These are phyloP conservation scores for Cryptocephalus moraei DNA, from an alignment of 2,888 invertebrate species.

Conservation along the genomic window DNA sequence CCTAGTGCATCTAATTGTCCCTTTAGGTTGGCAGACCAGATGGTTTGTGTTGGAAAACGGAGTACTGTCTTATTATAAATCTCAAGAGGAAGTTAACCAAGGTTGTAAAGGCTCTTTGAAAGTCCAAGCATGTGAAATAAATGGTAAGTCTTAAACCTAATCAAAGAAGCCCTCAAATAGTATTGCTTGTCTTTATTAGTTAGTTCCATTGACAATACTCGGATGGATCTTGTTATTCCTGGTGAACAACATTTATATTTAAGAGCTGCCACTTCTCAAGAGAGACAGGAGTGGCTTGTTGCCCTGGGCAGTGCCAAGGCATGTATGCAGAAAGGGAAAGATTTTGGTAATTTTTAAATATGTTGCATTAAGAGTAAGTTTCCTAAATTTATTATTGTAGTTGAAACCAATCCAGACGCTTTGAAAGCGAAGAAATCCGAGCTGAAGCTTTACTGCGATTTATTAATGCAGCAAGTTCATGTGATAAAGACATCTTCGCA, in stretches of 20 bases:
- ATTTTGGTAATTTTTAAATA: slow-evolving; percentile 8
- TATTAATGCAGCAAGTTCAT: slow-evolving; percentile 77
- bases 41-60: slow-evolving; percentile 78
- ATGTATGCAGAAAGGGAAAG: slow-evolving; percentile 29
- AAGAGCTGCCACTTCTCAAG: slow-evolving; percentile 64
- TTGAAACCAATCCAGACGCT: slow-evolving; percentile 46
- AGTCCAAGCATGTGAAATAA: slow-evolving; percentile 73
- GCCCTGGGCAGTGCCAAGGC: slow-evolving; percentile 73
- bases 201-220: slow-evolving; percentile 56
- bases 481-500: slow-evolving; percentile 52
- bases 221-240: slow-evolving; percentile 70
- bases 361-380: neutral
- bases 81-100: slow-evolving; percentile 70
- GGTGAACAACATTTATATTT: slow-evolving; percentile 75
- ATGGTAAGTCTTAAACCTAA: slow-evolving; percentile 44
- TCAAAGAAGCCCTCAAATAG: neutral
- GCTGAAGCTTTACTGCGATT: slow-evolving; percentile 67
- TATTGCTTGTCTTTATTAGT: slow-evolving; percentile 42
- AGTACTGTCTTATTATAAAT: slow-evolving; percentile 70
- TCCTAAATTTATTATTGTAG: slow-evolving; percentile 23
- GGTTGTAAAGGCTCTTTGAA: slow-evolving; percentile 78
- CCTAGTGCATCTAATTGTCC: slow-evolving; percentile 1
- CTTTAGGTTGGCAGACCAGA: slow-evolving; percentile 73
- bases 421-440: slow-evolving; percentile 67
- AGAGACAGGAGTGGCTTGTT: slow-evolving; percentile 72